Conservation (phyloP, 1,140 invertebrate genomes). For the Trigoniulus corallinus region DNA sequence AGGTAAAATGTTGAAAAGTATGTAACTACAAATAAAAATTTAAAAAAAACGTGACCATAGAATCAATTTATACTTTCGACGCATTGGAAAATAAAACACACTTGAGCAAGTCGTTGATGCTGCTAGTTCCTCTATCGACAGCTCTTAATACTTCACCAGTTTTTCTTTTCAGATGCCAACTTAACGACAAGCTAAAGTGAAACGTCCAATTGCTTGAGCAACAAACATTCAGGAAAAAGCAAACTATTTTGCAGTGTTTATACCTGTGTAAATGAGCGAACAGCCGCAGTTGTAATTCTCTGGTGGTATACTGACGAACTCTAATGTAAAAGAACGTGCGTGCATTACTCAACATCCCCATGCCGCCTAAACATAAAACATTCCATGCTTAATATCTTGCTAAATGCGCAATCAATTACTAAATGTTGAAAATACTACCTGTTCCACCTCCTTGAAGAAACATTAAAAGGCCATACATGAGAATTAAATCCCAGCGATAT, state of each 20-base stretch:
- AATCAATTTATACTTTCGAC: neutral
- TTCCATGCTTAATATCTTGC: slow-evolving; percentile 15
- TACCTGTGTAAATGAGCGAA: slow-evolving; percentile 73
- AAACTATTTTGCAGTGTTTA: neutral
- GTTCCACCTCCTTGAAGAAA: slow-evolving; percentile 85
- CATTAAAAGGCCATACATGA: slow-evolving; percentile 70
- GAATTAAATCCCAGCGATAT: slow-evolving; percentile 75
- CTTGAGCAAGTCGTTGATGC: slow-evolving; percentile 79
- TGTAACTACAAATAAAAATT: slow-evolving; percentile 28
- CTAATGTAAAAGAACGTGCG: slow-evolving; percentile 84
- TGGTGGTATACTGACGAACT: slow-evolving; percentile 87
- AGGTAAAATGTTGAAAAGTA: slow-evolving; percentile 54
- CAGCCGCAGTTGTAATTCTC: slow-evolving; percentile 66
- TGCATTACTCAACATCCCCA: slow-evolving; percentile 75
- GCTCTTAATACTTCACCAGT: slow-evolving; percentile 87
- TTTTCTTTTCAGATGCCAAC: slow-evolving; percentile 81
- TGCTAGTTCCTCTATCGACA: slow-evolving; percentile 89
- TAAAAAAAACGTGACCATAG: slow-evolving; percentile 46
- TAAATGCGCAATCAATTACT: neutral
- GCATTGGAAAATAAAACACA: slow-evolving; percentile 27
- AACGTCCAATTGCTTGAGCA: too few species aligned
- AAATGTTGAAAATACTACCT: slow-evolving; percentile 43
- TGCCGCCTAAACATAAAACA: slow-evolving; percentile 20
- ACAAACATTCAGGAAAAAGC: too few species aligned
- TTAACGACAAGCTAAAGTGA: slow-evolving; percentile 23